Evolutionary conservation across 2,888 invertebrate genomes (phyloP), one percentile per base, ranked within the genome.

Genomic region (Cyrtodaria siliqua): DNA sequence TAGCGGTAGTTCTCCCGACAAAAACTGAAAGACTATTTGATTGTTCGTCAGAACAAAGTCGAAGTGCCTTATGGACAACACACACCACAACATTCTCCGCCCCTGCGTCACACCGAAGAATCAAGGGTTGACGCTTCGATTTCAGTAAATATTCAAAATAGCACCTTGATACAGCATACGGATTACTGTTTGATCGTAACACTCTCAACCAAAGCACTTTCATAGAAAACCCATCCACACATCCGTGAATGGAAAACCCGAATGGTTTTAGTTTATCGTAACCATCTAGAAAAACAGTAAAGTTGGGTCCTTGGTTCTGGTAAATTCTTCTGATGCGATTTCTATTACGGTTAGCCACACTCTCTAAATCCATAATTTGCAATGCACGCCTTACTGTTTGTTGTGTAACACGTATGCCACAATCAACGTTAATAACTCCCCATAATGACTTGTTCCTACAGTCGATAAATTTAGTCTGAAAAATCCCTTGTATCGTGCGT

Each of bases 211-310:
- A 62, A 18, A 62, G 47, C 12, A 70, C 27, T 47, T 29, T 53
- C 14, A 61, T 53, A 12, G 70, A 70, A 9, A 47, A 72, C 18
- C 66, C 72, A 38, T 72, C 72, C 2, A 72, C 63, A 50, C 42
- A 26, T 16, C 60, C 72, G 27, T 72, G 72, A 20, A 72, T 66
- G 8, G 44, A 8, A 24, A 72, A 52, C 18, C 72, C 72, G 40
- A 49, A 72, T 2, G 60, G 59, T 24, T 42, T 60, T n/a, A 72
- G 29, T 66, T 72, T 72, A 33, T 72, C 72, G 47, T 66, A 63
- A n/a, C 72, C 72, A 40, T 72, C 72, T 33, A 33, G 6, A 33
- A 8, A 12, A 8, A 33, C 12, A 4, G 12, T 33, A 33, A 8
- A 33, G 33, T 64, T 64, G 29, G 64, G 72, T 18, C 72, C 66